These are phyloP conservation scores for Aphaenogaster rudis DNA, from an alignment of 1,140 invertebrate species.

Conservation along the genomic window DNA sequence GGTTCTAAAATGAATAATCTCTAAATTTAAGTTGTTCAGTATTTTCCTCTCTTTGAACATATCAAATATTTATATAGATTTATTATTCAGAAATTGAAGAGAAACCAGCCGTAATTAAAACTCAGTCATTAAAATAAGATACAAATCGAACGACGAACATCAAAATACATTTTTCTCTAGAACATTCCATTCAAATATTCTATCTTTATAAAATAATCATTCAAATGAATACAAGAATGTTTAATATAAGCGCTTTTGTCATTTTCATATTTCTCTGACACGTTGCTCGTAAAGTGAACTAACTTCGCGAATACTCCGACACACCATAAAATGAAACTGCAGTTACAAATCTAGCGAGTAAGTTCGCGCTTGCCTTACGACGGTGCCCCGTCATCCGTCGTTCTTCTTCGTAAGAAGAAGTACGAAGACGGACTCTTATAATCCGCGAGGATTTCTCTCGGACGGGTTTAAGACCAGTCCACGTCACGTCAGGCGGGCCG, in stretches of 20 bases:
- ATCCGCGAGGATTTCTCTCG: slow-evolving; percentile 69
- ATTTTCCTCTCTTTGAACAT: neutral
- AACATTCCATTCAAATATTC: neutral
- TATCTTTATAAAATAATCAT: neutral
- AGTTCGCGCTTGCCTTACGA: slow-evolving; percentile 34
- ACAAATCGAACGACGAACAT: neutral
- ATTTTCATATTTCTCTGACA: slow-evolving; percentile 19
- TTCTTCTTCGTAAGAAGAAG: slow-evolving; percentile 39
- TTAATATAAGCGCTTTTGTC: neutral
- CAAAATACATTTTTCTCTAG: neutral
- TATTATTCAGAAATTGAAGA: neutral
- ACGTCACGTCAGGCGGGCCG: slow-evolving; percentile 64
- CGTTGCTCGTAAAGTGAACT: neutral
- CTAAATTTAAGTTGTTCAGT: neutral
- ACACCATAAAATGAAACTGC: slow-evolving; percentile 15
- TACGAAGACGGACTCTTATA: slow-evolving; percentile 64
- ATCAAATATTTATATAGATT: neutral
- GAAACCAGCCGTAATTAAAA: neutral
- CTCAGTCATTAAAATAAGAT: neutral
- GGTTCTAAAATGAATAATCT: slow-evolving; percentile 1
- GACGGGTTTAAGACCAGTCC: slow-evolving; percentile 44
- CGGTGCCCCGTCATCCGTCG: slow-evolving; percentile 7
- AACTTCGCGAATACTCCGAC: slow-evolving; percentile 20
- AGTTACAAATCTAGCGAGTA: slow-evolving; percentile 43
- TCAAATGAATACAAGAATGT: slow-evolving; percentile 18